These are phyloP conservation scores for Parthenolecanium corni DNA, from an alignment of 2,888 invertebrate genomes.

Conservation along the genomic window DNA sequence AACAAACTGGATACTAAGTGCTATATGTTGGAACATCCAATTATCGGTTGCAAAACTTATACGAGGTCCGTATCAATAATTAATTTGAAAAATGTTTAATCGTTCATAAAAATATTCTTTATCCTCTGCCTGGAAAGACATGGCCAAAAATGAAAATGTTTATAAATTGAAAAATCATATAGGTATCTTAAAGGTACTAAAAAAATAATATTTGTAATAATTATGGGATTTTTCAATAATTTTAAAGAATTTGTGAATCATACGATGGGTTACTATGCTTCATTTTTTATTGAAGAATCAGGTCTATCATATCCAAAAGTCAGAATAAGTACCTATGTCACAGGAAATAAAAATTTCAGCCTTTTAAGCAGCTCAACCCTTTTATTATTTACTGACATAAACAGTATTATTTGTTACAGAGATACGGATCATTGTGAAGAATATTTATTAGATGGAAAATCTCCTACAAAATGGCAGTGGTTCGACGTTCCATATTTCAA, in stretches of 20 bases:
- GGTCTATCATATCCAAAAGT: too few species aligned
- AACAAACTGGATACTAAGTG: constrained; percentile 2
- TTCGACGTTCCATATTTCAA: constrained; percentile 5
- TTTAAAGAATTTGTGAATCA: too few species aligned
- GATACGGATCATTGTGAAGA: constrained; percentile 1
- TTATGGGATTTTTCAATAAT: background rate
- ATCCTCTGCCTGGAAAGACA: background rate
- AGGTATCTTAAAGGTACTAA: background rate
- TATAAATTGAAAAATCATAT: too few species aligned
- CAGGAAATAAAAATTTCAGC: too few species aligned
- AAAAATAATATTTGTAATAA: background rate
- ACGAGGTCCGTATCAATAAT: background rate
- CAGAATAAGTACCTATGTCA: too few species aligned
- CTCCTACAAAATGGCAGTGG: constrained; percentile 11
- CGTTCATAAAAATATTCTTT: background rate
- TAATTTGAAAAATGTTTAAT: background rate
- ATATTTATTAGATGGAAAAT: constrained; percentile 1
- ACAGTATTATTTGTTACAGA: background rate
- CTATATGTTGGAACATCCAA: constrained; percentile 5
- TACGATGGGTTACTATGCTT: too few species aligned
- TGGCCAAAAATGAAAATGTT: too few species aligned
- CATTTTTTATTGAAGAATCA: too few species aligned
- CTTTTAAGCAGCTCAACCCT: too few species aligned
- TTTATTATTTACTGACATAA: too few species aligned
- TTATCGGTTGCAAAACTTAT: background rate